Base-by-base conservation (phyloP, 2,113 vertebrate species). In the Menidia beryllina region DNA sequence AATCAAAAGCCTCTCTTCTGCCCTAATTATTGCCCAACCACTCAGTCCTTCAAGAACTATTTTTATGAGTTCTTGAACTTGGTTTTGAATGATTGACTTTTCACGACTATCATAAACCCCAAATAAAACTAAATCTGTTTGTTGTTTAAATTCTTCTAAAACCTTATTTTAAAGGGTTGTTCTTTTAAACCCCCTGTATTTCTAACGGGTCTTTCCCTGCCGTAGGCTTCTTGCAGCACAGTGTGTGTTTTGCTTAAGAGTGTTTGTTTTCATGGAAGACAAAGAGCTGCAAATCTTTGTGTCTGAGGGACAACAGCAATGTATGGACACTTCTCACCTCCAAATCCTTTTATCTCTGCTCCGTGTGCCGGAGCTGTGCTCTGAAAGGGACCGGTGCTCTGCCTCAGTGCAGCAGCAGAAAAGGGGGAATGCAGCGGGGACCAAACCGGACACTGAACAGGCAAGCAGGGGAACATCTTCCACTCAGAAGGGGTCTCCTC, bases 271-370 rank as follows among this genome's bases (percentile, higher is more conserved):
- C 21, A 11, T 49, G 25, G 54, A 36, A 54, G 49, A 73, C 43
- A 67, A 53, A 73, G 23, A 52, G 53, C 8, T 63, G 30, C 58
- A 66, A 20, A 65, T 66, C 51, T 61, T 53, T 43, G 57, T 13
- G 17, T 36, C 77, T 81, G 49, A 69, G 53, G 63, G 60, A 75
- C 36, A 55, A 54, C 36, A 55, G 51, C 45, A 70, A 60, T 26
- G 27, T 54, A 51, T 30, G 15, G 64, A 50, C 53, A 36, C 55
- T 52, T 69, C 41, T 52, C 53, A 75, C 69, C 67, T 79, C 64
- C 76, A 84, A 82, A 89, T 86, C 77, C 72, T 78, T 75, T 85
- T 82, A 85, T 86, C 72, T 83, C 69, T 77, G 70, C 69, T 84
- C 51, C 54, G 80, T 36, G 60, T 75, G 72, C 52, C 58, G 48